phyloP scores from a whole-genome alignment of 2,888 invertebrate species.

The Hemaris fuciformis region DNA sequence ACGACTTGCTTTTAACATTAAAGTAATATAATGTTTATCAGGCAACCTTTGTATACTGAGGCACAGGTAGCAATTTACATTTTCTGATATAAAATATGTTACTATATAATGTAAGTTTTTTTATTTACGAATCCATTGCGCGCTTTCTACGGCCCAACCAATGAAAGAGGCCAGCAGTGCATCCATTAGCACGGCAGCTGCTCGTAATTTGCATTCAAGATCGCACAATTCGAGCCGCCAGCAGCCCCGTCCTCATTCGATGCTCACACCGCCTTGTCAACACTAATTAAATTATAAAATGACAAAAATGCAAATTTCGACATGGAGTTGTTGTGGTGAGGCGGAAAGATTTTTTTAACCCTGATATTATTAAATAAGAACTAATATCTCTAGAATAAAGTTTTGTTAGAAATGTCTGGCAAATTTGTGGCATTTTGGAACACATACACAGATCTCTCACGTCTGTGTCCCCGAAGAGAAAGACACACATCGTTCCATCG shows the following conservation, averaged over 20 bases:
- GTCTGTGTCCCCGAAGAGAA: too few relatives aligned
- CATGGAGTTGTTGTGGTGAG: background rate
- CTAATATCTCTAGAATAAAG: too few relatives aligned
- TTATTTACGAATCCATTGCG: slow-evolving; percentile 1
- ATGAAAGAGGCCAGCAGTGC: slow-evolving; percentile 42
- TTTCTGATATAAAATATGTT: background rate
- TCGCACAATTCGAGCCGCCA: slow-evolving; percentile 37
- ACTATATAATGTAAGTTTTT: background rate
- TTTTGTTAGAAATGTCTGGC: too few relatives aligned
- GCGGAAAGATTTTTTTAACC: too few relatives aligned
- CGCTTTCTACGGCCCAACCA: slow-evolving; percentile 29
- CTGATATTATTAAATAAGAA: too few relatives aligned
- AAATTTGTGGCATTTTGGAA: too few relatives aligned
- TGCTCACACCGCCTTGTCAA: background rate
- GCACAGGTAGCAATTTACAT: background rate
- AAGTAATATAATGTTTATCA: too few relatives aligned
- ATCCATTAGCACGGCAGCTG: slow-evolving; percentile 54
- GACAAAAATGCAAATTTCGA: background rate
- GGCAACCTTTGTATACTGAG: too few relatives aligned
- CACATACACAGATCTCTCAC: too few relatives aligned
- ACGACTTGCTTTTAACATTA: too few relatives aligned
- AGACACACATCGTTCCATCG: too few relatives aligned
- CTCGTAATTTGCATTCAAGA: slow-evolving; percentile 58
- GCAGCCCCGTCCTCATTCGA: slow-evolving; percentile 17
- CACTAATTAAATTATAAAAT: slow-evolving; percentile 3